Evolutionary conservation across 1,140 invertebrate species (phyloP), one percentile per base, ranked within the genome.

Genomic region (Dermatophagoides farinae): DNA sequence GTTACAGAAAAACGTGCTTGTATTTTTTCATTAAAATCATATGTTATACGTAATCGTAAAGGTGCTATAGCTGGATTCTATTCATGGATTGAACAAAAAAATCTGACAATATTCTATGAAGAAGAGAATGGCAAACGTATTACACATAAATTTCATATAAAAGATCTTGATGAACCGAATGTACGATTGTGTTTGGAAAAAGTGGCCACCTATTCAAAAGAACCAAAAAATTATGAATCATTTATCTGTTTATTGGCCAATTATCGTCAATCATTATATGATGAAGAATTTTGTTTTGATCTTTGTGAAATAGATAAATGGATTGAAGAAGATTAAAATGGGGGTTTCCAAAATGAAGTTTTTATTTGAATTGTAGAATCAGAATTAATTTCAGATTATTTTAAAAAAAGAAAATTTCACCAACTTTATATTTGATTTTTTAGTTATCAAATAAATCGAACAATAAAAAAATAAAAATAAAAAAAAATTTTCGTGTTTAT

Each of bases 1-100:
- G 82, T 89, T 25, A 86, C 86, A 0, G 87, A 91, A 71, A 79
- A 87, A 61, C 78, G 88, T 65, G 90, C 91, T 71, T 73, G 91
- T 63, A 83, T 86, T 20, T 91, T 90, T 70, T 83, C 85, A 67
- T 89, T 89, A 72, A 71, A 85, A 65, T 88, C 84, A 68, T 74
- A 88, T 6, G 71, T 91, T 23, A 78, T 82, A 11, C 78, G 86
- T 44, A 82, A 88, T 68, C 79, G 78, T 50, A 86, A 86, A 66
- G 86, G 86, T 57, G 75, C 88, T 5, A 77, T 79, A 10, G 85
- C 86, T 59, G 87, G 87, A 9, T 73, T 90, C 54, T 90, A 89
- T 72, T 88, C 89, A 68, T 61, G 72, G 9, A 65, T 67, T 61
- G 61, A 75, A 37, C 72, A 75, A 60, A 79, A 81, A 64, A 67